Percentiles rank a stretch among this genome's conserved stretches.
phyloP scores from a whole-genome alignment of 1,140 invertebrate genomes.

The Lepidurus packardi region DNA sequence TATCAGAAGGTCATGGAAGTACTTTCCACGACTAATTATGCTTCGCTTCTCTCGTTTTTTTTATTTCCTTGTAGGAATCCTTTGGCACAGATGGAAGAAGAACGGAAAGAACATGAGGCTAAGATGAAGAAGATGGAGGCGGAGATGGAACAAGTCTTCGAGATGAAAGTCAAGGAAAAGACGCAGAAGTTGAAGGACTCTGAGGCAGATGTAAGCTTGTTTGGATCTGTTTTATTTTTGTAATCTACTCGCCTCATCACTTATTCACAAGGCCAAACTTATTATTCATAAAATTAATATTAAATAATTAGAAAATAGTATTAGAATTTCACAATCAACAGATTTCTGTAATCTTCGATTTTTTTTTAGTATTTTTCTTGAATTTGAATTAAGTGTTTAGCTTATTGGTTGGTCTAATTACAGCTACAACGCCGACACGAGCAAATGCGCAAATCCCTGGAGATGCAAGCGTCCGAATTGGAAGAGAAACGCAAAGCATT shows the following conservation, averaged over 20 bases:
- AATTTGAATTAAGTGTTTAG: not conserved
- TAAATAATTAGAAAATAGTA: not conserved
- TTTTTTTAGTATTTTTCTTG: constrained; percentile 15
- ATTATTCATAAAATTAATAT: not conserved
- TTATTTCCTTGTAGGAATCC: constrained; percentile 69
- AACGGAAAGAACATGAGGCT: constrained; percentile 87
- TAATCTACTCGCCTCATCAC: constrained; percentile 36
- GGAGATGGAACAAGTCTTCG: constrained; percentile 92
- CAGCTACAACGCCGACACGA: constrained; percentile 62
- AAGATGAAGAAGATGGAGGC: constrained; percentile 96
- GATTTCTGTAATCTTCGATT: not conserved
- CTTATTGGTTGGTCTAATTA: constrained; percentile 37
- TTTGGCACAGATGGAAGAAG: constrained; percentile 94
- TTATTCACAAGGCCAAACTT: not conserved
- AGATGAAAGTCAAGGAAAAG: constrained; percentile 85
- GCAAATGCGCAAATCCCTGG: constrained; percentile 64
- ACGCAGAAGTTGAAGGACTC: constrained; percentile 88
- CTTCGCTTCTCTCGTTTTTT: not conserved
- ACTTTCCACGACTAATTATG: not conserved
- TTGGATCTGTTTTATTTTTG: constrained; percentile 37
- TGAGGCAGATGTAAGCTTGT: constrained; percentile 68
- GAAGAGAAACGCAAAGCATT: constrained; percentile 82
- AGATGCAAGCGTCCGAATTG: constrained; percentile 81
- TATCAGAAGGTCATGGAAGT: constrained; percentile 23
- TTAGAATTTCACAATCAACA: not conserved